Evolutionary conservation across 2,888 invertebrate species (phyloP).

Genomic region (Doris montereyensis): DNA sequence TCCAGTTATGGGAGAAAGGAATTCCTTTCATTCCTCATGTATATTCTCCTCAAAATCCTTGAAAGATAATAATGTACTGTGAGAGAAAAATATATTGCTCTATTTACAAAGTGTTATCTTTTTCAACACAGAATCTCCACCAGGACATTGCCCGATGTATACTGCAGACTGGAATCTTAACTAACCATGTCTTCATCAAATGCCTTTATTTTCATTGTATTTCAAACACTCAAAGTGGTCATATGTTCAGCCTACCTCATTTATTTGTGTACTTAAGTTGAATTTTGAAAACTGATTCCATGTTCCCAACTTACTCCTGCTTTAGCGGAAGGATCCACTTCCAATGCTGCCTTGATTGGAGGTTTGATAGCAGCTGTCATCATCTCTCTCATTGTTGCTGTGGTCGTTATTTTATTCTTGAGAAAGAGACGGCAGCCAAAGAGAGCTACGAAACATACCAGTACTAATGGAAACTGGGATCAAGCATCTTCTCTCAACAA

Average conservation of each 20-base stretch:
- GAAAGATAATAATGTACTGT: no score
- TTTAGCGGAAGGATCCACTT: conserved; percentile 44
- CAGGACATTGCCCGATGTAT: no score
- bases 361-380: conserved; percentile 50
- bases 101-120: no score
- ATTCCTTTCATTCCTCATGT: no score
- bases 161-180: not conserved
- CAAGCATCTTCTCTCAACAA: conserved; percentile 37
- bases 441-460: conserved; percentile 43
- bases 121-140: no score
- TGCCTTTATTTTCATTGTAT: not conserved
- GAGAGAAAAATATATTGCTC: no score
- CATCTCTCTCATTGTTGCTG: conserved; percentile 46
- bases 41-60: no score
- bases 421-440: conserved; percentile 49
- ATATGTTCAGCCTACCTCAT: not conserved
- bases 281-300: no score
- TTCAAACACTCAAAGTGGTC: not conserved
- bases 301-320: no score
- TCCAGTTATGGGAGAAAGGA: no score
- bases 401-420: conserved; percentile 49
- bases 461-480: conserved; percentile 18
- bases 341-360: conserved; percentile 46
- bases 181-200: not conserved
- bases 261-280: conserved; percentile 1